Evolutionary conservation across 2,113 vertebrate species (phyloP).

Genomic region (Danionella cerebrum): DNA sequence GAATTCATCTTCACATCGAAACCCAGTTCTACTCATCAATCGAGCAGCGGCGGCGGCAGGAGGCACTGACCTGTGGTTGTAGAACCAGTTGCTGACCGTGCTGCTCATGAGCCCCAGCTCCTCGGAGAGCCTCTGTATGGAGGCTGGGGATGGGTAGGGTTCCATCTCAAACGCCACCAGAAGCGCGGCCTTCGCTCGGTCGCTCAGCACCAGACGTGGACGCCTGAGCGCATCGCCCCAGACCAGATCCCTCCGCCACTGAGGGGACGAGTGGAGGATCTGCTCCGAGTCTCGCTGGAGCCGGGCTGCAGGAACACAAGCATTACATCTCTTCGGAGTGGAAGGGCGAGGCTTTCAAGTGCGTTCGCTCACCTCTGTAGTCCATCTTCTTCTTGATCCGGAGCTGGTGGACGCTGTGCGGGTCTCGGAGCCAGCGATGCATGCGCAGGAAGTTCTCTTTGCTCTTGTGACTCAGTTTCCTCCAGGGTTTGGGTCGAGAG

Average conservation of each 20-base stretch:
- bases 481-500: slow-evolving; percentile 95
- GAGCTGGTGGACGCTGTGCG: slow-evolving; percentile 92
- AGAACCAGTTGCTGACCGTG: slow-evolving; percentile 98
- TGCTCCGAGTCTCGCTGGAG: no score
- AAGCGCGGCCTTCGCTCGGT: slow-evolving; percentile 82
- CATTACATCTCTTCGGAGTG: no score
- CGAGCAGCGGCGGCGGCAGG: no score
- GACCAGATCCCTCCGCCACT: no score
- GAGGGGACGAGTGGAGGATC: no score
- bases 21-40: no score
- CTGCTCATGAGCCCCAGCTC: slow-evolving; percentile 92
- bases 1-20: no score
- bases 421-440: slow-evolving; percentile 93
- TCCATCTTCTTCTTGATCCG: slow-evolving; percentile 95
- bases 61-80: slow-evolving; percentile 87
- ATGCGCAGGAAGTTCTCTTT: slow-evolving; percentile 82
- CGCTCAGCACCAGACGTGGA: no score
- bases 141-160: slow-evolving; percentile 92
- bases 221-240: slow-evolving; percentile 56
- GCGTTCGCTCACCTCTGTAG: slow-evolving; percentile 80
- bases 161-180: slow-evolving; percentile 90
- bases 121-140: slow-evolving; percentile 85
- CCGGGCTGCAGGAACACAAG: no score
- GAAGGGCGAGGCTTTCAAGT: no score
- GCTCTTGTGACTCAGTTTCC: slow-evolving; percentile 92